Evolutionary conservation across 2,797 vertebrate species (phyloP).

Genomic region (Pipistrellus pygmaeus): DNA sequence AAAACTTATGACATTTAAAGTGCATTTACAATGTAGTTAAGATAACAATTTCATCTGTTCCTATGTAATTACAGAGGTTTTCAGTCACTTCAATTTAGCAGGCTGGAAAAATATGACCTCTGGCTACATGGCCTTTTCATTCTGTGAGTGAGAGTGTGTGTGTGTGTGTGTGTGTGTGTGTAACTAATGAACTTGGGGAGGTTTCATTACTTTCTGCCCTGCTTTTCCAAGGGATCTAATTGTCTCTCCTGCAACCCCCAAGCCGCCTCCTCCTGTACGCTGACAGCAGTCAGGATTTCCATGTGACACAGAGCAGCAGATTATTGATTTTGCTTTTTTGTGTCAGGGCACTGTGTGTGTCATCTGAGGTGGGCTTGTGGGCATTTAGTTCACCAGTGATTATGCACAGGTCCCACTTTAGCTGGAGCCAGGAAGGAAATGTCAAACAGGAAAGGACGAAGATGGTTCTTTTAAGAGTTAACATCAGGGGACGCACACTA

Average conservation of each 20-base stretch:
- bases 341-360: constrained; percentile 63
- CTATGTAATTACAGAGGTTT: constrained; percentile 87
- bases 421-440: constrained; percentile 58
- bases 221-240: constrained; percentile 61
- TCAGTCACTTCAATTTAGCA: constrained; percentile 87
- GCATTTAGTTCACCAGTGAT: constrained; percentile 72
- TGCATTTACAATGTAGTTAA: constrained; percentile 84
- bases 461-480: constrained; percentile 49
- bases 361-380: constrained; percentile 67
- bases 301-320: constrained; percentile 68
- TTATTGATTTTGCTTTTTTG: constrained; percentile 71
- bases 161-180: neutral
- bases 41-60: constrained; percentile 88
- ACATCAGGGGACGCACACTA: constrained; percentile 9
- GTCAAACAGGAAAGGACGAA: constrained; percentile 45
- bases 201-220: constrained; percentile 66
- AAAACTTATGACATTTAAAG: constrained; percentile 79
- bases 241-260: constrained; percentile 25
- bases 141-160: neutral
- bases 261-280: neutral
- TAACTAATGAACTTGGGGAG: constrained; percentile 68
- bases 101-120: constrained; percentile 80
- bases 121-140: constrained; percentile 64
- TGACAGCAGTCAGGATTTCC: constrained; percentile 71
- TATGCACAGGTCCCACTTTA: constrained; percentile 65